Conservation (phyloP, 2,888 invertebrate species). For the Steromphala cineraria region DNA sequence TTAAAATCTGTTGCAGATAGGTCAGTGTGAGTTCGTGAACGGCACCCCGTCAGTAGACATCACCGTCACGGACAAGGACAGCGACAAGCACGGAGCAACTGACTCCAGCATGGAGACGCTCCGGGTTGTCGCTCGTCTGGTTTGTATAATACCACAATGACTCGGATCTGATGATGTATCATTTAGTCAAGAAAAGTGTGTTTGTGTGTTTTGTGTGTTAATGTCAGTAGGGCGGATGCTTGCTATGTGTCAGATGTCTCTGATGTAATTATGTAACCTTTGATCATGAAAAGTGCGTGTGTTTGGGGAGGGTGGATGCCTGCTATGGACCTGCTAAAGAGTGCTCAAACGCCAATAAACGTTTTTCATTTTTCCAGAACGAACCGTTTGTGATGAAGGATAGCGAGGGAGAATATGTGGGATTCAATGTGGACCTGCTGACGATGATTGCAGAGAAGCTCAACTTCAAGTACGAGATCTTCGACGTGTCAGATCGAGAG, state of each 20-base stretch:
- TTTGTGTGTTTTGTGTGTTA: too few relatives aligned
- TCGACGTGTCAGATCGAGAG: conserved; percentile 38
- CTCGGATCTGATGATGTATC: too few relatives aligned
- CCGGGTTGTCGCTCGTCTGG: background rate
- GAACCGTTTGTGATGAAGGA: conserved; percentile 61
- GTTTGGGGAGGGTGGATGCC: too few relatives aligned
- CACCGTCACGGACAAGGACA: background rate
- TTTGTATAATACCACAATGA: background rate
- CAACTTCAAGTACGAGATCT: conserved; percentile 50
- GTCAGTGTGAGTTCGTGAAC: conserved; percentile 28
- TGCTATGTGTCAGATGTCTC: too few relatives aligned
- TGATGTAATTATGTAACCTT: too few relatives aligned
- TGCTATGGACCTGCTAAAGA: too few relatives aligned
- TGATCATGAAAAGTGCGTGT: too few relatives aligned
- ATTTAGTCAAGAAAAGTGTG: too few relatives aligned
- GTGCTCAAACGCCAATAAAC: too few relatives aligned
- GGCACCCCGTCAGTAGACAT: conserved; percentile 13
- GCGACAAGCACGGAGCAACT: background rate
- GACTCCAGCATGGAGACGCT: background rate
- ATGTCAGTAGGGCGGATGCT: too few relatives aligned
- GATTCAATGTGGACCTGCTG: conserved; percentile 62
- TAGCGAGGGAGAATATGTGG: conserved; percentile 44
- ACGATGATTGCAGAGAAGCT: conserved; percentile 45
- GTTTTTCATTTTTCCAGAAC: conserved; percentile 45
- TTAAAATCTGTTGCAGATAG: conserved; percentile 23